Conservation (phyloP, 2,888 invertebrate genomes). For the Clanis bilineata region DNA sequence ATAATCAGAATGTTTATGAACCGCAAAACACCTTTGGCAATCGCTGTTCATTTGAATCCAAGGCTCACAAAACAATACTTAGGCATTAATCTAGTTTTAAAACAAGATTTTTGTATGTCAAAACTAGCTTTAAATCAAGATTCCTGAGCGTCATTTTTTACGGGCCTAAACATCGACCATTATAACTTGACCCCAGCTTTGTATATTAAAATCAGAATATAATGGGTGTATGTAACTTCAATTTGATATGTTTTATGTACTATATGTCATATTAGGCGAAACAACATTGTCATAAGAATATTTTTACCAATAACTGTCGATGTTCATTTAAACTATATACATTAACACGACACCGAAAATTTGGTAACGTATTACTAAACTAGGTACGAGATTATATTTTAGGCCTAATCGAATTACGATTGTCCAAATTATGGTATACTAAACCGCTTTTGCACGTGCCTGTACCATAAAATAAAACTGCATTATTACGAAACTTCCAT, state of each 20-base stretch:
- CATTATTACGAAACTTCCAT: conserved; percentile 5
- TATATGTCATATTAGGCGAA: conserved; percentile 69
- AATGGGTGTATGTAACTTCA: conserved; percentile 34
- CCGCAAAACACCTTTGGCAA: no score
- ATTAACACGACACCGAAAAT: conserved; percentile 60
- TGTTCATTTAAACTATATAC: conserved; percentile 57
- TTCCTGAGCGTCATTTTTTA: no score
- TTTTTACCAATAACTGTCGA: conserved; percentile 56
- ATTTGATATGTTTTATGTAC: conserved; percentile 79
- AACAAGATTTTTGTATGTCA: no score
- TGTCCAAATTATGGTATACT: conserved; percentile 46
- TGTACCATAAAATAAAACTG: not conserved
- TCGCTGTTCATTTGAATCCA: no score
- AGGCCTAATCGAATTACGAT: conserved; percentile 58
- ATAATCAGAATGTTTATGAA: no score
- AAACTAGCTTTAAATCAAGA: no score
- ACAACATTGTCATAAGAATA: conserved; percentile 63
- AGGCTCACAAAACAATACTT: no score
- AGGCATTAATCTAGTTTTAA: no score
- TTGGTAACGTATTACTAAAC: conserved; percentile 62
- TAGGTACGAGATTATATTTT: conserved; percentile 64
- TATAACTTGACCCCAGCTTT: conserved; percentile 35
- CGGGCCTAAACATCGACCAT: conserved; percentile 32
- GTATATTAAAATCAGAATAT: conserved; percentile 15
- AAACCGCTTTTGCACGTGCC: not conserved